phyloP scores from a whole-genome alignment of 2,888 invertebrate species.

The Amiota mariae region DNA sequence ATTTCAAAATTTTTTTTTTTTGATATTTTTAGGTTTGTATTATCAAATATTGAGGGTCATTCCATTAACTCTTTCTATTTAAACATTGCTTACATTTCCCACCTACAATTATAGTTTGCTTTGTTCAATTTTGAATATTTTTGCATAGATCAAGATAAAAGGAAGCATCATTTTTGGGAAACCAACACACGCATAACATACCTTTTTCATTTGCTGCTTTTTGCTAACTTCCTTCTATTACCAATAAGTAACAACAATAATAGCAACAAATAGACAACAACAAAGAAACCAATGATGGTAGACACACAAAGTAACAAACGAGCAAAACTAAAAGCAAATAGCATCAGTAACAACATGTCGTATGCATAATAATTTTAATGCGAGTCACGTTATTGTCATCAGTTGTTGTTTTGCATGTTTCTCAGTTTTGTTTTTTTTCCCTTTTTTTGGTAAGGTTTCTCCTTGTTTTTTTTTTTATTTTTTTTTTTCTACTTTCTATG shows the following conservation, averaged over 20 bases:
- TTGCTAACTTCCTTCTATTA: not conserved
- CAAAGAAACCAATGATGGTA: not conserved
- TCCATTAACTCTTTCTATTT: too few relatives aligned
- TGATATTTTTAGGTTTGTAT: too few relatives aligned
- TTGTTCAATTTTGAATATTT: not conserved
- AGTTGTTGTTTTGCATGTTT: slow-evolving; percentile 12
- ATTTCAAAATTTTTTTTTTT: too few relatives aligned
- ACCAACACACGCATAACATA: not conserved
- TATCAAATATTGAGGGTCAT: too few relatives aligned
- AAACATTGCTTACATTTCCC: too few relatives aligned
- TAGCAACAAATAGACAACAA: not conserved
- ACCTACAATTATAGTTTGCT: too few relatives aligned
- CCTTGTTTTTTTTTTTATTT: not conserved
- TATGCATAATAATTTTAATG: slow-evolving; percentile 25
- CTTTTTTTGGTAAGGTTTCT: not conserved
- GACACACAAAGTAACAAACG: not conserved
- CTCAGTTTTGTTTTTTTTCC: not conserved
- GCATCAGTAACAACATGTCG: slow-evolving; percentile 5
- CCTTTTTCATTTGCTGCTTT: not conserved
- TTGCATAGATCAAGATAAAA: slow-evolving; percentile 9
- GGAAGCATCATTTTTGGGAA: not conserved
- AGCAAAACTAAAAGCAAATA: not conserved
- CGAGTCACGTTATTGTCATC: slow-evolving; percentile 31
- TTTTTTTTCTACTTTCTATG: not conserved
- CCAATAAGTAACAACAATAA: too few relatives aligned